A percentile compares a stretch with the other conserved stretches of the same genome.
Conservation (phyloP, 2,888 invertebrate genomes). For the Nemotelus nigrinus region DNA sequence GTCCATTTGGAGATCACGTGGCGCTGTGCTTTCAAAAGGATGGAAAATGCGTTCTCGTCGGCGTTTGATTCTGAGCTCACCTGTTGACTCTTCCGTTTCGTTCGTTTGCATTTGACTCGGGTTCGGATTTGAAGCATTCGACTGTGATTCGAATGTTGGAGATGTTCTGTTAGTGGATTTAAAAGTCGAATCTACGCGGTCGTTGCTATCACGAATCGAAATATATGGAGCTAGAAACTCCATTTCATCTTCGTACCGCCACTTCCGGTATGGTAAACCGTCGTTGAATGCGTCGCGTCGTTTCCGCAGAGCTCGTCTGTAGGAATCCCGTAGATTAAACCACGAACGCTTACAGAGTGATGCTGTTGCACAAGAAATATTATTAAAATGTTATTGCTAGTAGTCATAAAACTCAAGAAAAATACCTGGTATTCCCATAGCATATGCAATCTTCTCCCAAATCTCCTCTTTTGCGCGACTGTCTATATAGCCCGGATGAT, state of each 20-base stretch:
- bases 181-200: not conserved
- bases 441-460: slow-evolving; percentile 28
- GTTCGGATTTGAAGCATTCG: not conserved
- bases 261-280: slow-evolving; percentile 17
- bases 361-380: slow-evolving; percentile 10
- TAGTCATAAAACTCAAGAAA: not conserved
- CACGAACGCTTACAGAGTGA: slow-evolving; percentile 33
- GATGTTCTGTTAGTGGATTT: not conserved
- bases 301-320: slow-evolving; percentile 24
- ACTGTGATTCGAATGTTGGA: not conserved
- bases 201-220: slow-evolving; percentile 13
- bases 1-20: not conserved
- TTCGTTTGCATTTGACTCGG: not conserved
- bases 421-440: slow-evolving; percentile 18
- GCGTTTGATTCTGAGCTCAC: not conserved
- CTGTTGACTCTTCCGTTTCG: not conserved
- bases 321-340: slow-evolving; percentile 35
- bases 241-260: slow-evolving; percentile 39
- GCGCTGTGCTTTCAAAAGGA: not conserved
- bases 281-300: slow-evolving; percentile 26
- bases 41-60: not conserved
- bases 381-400: too few species aligned
- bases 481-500: slow-evolving; percentile 23
- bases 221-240: slow-evolving; percentile 12
- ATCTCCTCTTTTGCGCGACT: slow-evolving; percentile 6